Percentiles rank a stretch among this genome's conserved stretches.
phyloP scores from a whole-genome alignment of 1,140 invertebrate genomes.

The Cotesia chilonis region DNA sequence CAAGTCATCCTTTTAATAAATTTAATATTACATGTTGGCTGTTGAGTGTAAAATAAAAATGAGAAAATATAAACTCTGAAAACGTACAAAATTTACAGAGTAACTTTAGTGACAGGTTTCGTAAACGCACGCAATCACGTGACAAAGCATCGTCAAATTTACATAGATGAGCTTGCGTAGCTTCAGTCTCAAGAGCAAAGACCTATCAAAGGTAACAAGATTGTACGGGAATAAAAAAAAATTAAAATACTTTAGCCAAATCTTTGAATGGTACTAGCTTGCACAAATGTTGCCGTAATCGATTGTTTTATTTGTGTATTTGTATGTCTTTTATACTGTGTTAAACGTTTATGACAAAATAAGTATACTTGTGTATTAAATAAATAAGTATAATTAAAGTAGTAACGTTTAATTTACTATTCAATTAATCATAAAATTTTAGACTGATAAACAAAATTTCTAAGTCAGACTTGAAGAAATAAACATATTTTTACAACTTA shows the following conservation, averaged over 20 bases:
- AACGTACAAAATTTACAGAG: not conserved
- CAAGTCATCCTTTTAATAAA: too few relatives aligned
- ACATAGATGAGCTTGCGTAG: slow-evolving; percentile 36
- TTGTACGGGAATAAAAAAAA: not conserved
- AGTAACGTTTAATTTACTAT: too few relatives aligned
- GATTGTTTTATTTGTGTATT: not conserved
- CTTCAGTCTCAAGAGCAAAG: slow-evolving; percentile 22
- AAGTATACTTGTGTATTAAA: too few relatives aligned
- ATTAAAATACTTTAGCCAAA: slow-evolving; percentile 8
- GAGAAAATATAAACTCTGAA: not conserved
- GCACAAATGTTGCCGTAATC: slow-evolving; percentile 17
- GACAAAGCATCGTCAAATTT: slow-evolving; percentile 48
- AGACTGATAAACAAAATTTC: too few relatives aligned
- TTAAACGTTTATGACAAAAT: too few relatives aligned
- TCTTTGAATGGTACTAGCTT: slow-evolving; percentile 24
- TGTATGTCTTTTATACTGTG: too few relatives aligned
- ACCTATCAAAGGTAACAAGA: not conserved
- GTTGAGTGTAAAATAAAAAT: not conserved
- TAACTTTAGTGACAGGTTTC: slow-evolving; percentile 11
- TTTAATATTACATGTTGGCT: too few relatives aligned
- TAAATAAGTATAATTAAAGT: too few relatives aligned
- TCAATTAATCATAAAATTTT: too few relatives aligned
- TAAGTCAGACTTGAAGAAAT: too few relatives aligned
- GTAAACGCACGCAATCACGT: slow-evolving; percentile 52
- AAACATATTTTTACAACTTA: too few relatives aligned